Evolutionary conservation across 2,113 vertebrate species (phyloP), one percentile per base, ranked within the genome.

Genomic region (Notarius quadriscutis): DNA sequence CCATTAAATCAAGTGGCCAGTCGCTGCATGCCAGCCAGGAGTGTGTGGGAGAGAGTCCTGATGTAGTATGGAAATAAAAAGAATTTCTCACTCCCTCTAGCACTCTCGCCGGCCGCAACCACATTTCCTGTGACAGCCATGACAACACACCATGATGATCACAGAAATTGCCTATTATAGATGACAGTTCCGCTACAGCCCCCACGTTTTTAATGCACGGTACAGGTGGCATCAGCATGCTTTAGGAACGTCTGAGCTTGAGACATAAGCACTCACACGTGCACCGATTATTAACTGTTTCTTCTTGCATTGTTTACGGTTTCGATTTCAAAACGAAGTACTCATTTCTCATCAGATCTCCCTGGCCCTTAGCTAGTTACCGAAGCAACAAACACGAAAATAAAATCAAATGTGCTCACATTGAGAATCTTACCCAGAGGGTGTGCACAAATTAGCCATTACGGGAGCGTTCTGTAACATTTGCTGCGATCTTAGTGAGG

Each of bases 111-210:
- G 11, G 53, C 71, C 48, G 18, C 77, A 48, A 74, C 86, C 81
- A 72, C 69, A 80, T 89, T 86, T 86, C 86, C 86, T 67, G 63
- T 89, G 90, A 91, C 90, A 89, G 86, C 57, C 86, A 65, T 91
- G 88, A 89, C 88, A 89, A 89, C 84, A 84, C 77, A 86, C 81
- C 90, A 84, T 89, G 86, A 91, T 89, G 75, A 91, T 91, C 90
- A 89, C 87, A 91, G 84, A 91, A 88, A 91, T 89, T 87, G 87
- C 81, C 88, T 89, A 91, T 91, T 91, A 91, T 88, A 84, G 84
- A 86, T 89, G 90, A 89, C 90, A 89, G 90, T 91, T 89, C 84
- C 81, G 65, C 88, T 88, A 86, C 89, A 88, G 81, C 84, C 88
- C 62, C 78, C 20, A 34, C 60, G 17, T 84, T 81, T 84, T 60